Evolutionary conservation across 2,113 vertebrate species (phyloP).

Genomic region (Nyctereutes procyonoides): DNA sequence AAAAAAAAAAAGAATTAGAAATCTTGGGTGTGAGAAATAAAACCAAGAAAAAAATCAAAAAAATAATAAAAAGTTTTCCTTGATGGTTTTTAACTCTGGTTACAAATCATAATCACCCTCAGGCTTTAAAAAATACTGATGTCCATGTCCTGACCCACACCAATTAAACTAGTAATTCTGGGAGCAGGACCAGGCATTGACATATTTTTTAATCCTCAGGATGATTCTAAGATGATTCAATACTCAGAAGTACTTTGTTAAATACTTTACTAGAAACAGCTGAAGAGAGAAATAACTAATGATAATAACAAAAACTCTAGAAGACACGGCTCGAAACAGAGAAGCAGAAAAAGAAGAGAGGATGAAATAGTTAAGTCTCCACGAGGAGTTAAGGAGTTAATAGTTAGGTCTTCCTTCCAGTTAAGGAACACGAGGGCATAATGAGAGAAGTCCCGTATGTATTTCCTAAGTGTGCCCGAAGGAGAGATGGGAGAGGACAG

Average conservation of each 20-base stretch:
- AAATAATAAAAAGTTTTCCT: background rate
- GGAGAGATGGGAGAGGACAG: background rate
- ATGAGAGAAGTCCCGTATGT: background rate
- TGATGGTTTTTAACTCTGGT: background rate
- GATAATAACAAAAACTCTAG: background rate
- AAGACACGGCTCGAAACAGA: background rate
- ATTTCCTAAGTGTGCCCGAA: background rate
- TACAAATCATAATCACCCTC: background rate
- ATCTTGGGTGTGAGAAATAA: background rate
- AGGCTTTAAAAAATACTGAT: background rate
- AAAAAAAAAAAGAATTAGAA: background rate
- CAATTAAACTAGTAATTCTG: background rate
- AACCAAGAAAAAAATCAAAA: constrained; percentile 29
- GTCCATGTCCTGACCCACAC: background rate
- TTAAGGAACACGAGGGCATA: background rate
- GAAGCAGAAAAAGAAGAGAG: background rate
- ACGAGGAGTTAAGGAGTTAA: background rate
- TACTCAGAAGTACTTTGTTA: background rate
- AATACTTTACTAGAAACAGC: background rate
- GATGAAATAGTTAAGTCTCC: background rate
- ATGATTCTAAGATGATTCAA: background rate
- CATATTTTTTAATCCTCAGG: background rate
- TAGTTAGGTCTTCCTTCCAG: no score
- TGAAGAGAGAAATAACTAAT: background rate
- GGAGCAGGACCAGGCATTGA: background rate